Conservation (phyloP, 2,888 invertebrate species). For the Drosophila rellima region DNA sequence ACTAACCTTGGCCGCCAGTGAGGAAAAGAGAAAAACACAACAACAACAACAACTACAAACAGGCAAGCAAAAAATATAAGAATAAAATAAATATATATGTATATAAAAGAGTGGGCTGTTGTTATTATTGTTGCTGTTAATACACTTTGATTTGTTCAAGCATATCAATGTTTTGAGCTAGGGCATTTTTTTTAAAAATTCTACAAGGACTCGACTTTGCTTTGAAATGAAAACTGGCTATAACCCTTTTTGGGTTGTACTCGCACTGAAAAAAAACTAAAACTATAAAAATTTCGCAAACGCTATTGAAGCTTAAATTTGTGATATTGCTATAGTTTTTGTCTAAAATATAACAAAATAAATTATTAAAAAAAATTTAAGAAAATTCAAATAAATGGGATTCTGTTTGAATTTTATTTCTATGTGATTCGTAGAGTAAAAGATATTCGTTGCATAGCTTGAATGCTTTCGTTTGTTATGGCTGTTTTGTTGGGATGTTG, state of each 20-base stretch:
- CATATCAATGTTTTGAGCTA: conserved; percentile 8
- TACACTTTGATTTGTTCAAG: conserved; percentile 47
- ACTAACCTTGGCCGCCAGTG: conserved; percentile 75
- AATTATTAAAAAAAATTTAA: background rate
- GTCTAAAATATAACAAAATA: background rate
- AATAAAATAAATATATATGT: conserved; percentile 37
- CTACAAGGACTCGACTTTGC: background rate
- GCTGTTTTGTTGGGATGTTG: conserved; percentile 66
- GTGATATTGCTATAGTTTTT: background rate
- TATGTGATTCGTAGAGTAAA: conserved; percentile 25
- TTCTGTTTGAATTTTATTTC: background rate
- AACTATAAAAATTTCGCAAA: background rate
- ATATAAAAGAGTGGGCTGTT: conserved; percentile 60
- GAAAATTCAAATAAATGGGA: background rate
- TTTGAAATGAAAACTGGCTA: background rate
- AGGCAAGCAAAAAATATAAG: conserved; percentile 17
- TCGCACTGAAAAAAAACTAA: background rate
- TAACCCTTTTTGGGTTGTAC: background rate
- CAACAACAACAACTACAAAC: conserved; percentile 22
- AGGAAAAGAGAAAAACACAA: conserved; percentile 29
- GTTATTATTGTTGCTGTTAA: conserved; percentile 69
- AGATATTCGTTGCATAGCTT: conserved; percentile 1
- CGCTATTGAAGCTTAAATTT: too few relatives aligned
- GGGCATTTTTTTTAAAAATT: background rate
- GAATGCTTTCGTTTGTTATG: conserved; percentile 31